Base-by-base conservation (phyloP, 2,797 vertebrate species). In the Octomys mimax region DNA sequence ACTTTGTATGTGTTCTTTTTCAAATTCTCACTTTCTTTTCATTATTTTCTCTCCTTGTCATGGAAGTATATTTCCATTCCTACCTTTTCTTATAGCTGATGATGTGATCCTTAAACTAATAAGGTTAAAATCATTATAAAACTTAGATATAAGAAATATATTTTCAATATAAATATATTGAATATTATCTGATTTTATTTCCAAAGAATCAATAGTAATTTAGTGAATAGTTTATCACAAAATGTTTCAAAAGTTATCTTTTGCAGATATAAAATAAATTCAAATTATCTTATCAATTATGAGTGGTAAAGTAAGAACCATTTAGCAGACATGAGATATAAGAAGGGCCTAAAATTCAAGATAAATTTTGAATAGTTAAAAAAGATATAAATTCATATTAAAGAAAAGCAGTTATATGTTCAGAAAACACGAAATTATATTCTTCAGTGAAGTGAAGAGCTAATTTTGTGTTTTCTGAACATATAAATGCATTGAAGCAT, bases 211-310 rank as follows among this genome's bases (percentile, higher is more conserved):
- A 42, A 0, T 57, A 39, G 6, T 61, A 87, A 18, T 85, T 84
- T 81, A 73, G 26, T 81, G 16, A 59, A 52, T 6, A 70, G 21
- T 49, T 83, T 18, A 79, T 42, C 59, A 57, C 31, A 79, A 75
- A 0, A 24, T 77, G 61, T n/a, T 90, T 95, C 87, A 26, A 81
- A 92, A 92, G n/a, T 21, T 92, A 36, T 36, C 5, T 89, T 94
- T 95, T 82, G 26, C 12, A 66, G 21, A 46, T 31, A 61, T 77
- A 66, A 88, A 75, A 31, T 18, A 75, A 95, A 79, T 89, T 5
- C 8, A 91, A 86, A 80, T 80, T 88, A 68, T 59, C 36, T 77
- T 87, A 66, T 26, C 28, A 83, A 9, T 70, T 52, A 4, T 42
- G 57, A 28, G 5, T 80, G 2, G 66, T 75, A 28, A 96, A 78